These are phyloP conservation scores for Telenomus remus DNA, from an alignment of 1,140 invertebrate genomes.

Conservation along the genomic window DNA sequence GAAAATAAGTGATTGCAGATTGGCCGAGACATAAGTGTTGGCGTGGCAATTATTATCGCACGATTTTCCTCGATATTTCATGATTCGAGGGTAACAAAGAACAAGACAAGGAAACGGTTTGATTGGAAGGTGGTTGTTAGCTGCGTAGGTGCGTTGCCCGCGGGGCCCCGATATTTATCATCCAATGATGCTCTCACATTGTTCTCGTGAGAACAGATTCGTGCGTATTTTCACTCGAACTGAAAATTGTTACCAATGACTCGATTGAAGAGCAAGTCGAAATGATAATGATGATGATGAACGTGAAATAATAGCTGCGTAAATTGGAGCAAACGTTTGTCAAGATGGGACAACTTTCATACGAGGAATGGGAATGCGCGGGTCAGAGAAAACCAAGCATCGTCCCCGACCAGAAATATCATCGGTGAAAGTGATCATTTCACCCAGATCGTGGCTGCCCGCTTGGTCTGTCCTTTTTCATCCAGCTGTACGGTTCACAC, in stretches of 20 bases:
- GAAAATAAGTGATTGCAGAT: not conserved
- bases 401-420: slow-evolving; percentile 50
- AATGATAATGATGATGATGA: no score
- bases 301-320: no score
- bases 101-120: slow-evolving; percentile 28
- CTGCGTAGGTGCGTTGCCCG: slow-evolving; percentile 39
- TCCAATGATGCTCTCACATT: slow-evolving; percentile 39
- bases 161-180: slow-evolving; percentile 42
- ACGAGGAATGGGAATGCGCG: not conserved
- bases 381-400: slow-evolving; percentile 52
- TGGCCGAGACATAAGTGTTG: not conserved
- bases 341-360: no score
- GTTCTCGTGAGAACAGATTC: slow-evolving; percentile 45
- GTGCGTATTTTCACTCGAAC: not conserved
- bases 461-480: slow-evolving; percentile 20
- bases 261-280: no score
- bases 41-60: slow-evolving; percentile 16
- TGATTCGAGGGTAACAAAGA: slow-evolving; percentile 14
- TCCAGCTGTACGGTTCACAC: slow-evolving; percentile 26
- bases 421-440: slow-evolving; percentile 59
- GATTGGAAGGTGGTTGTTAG: slow-evolving; percentile 8
- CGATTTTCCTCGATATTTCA: slow-evolving; percentile 21
- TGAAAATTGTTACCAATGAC: not conserved
- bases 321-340: no score
- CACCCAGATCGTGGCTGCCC: slow-evolving; percentile 46